Conservation (phyloP, 2,113 vertebrate genomes). For the Phrynosoma platyrhinos region DNA sequence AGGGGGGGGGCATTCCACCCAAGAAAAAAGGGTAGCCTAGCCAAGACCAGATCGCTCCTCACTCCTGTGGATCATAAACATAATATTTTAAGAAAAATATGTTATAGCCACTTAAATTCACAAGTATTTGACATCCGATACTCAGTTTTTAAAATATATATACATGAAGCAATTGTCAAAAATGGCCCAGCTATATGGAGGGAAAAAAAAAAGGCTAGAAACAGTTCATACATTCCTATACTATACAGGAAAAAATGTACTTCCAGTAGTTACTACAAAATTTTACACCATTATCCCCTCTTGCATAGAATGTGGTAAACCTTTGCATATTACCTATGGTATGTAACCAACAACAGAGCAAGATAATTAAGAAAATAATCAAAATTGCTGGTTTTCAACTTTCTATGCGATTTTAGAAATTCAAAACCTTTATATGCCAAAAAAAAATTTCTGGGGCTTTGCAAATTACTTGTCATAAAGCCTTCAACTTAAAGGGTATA, state of each 20-base stretch:
- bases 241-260: conserved; percentile 77
- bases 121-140: conserved; percentile 61
- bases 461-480: conserved; percentile 73
- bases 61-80: conserved; percentile 2
- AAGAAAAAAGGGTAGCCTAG: not conserved
- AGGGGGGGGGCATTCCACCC: not conserved
- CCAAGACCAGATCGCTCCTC: not conserved
- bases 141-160: conserved; percentile 64
- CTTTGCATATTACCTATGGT: conserved; percentile 81
- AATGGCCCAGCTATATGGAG: conserved; percentile 68
- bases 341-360: conserved; percentile 80
- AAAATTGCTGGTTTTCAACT: conserved; percentile 84
- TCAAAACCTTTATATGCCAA: conserved; percentile 75
- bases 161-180: conserved; percentile 68
- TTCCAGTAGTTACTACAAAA: conserved; percentile 84
- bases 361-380: conserved; percentile 77
- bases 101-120: conserved; percentile 67
- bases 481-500: conserved; percentile 72
- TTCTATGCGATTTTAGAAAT: conserved; percentile 79
- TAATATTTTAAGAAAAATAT: conserved; percentile 59
- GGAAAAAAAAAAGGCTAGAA: conserved; percentile 48
- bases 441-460: conserved; percentile 77
- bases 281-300: conserved; percentile 80
- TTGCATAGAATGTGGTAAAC: conserved; percentile 89
- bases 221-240: conserved; percentile 78